Evolutionary conservation across 1,140 invertebrate genomes (phyloP), one percentile per base, ranked within the genome.

Genomic region (Mamestra configurata): DNA sequence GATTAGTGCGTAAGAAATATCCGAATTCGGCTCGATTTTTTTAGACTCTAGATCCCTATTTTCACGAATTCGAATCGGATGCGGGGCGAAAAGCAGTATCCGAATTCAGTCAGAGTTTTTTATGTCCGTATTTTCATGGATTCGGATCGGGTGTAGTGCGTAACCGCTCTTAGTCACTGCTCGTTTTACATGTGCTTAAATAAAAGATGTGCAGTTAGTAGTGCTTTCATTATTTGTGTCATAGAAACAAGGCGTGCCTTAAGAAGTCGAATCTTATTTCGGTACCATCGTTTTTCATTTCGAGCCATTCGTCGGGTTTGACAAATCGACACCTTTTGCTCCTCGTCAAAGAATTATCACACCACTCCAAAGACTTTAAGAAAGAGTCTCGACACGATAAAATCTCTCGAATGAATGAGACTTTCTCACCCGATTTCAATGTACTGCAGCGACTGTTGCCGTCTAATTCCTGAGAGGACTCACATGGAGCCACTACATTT

Each of bases 351-450:
- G 93, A 93, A 79, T 95, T 95, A 64, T 95, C 93, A 80, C 88
- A 93, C 90, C 92, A 94, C 79, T 95, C 93, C 79, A 95, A 79
- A n/a, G 93, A 93, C 53, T 88, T 90, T 57, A 94, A 70, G 78
- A 94, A 94, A 37, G 90, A 78, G 61, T 94, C 93, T 49, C 90
- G 84, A 82, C 87, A 92, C 35, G 86, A 84, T 75, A 93, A 75
- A 6, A 94, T 85, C 43, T 94, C 92, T 40, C 87, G 89, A 84
- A 94, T 90, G 87, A 94, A 93, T 70, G 90, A 90, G 55, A 77
- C 81, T 88, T 90, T 93, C 92, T 95, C 93, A 95, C 92, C 93
- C 84, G 84, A 88, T 88, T 85, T 89, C 15, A 90, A 27, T 6
- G 86, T 89, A 79, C 88, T 89, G 86, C 86, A 79, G 20, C 82